These are phyloP conservation scores for Megamerina dolium DNA, from an alignment of 2,888 invertebrate genomes.

Conservation along the genomic window DNA sequence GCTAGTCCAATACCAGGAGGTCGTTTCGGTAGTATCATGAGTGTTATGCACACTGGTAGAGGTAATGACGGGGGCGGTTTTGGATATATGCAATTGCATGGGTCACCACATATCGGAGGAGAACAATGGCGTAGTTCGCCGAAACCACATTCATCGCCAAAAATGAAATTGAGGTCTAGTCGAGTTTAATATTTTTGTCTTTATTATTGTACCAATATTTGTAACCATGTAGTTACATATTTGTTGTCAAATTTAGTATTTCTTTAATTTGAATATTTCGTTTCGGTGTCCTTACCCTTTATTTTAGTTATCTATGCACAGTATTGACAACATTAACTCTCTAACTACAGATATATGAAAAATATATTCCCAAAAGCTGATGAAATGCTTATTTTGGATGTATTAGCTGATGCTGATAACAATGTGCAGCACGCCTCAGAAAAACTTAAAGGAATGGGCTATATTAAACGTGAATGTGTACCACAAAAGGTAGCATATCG, in stretches of 20 bases:
- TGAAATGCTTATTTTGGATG: conserved; percentile 77
- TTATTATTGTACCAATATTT: neutral
- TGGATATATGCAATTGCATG: conserved; percentile 36
- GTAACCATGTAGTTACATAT: neutral
- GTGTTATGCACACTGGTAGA: conserved; percentile 41
- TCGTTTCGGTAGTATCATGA: conserved; percentile 58
- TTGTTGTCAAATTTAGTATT: conserved; percentile 7
- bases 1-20: conserved; percentile 55
- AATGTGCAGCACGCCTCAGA: conserved; percentile 86
- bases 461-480: conserved; percentile 69
- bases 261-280: conserved; percentile 8
- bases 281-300: too few species aligned
- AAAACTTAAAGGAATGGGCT: conserved; percentile 72
- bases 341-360: conserved; percentile 72
- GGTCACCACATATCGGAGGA: conserved; percentile 54
- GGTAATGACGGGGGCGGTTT: conserved; percentile 3
- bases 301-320: too few species aligned
- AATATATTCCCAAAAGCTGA: conserved; percentile 86
- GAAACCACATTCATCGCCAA: conserved; percentile 75
- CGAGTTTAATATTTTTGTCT: conserved; percentile 4
- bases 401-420: conserved; percentile 79
- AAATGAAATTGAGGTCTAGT: conserved; percentile 86
- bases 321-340: too few species aligned
- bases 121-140: conserved; percentile 55
- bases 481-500: conserved; percentile 53